A percentile compares a stretch with the other conserved stretches of the same genome.
Conservation (phyloP, 2,888 invertebrate genomes). For the Trachelus stipa region DNA sequence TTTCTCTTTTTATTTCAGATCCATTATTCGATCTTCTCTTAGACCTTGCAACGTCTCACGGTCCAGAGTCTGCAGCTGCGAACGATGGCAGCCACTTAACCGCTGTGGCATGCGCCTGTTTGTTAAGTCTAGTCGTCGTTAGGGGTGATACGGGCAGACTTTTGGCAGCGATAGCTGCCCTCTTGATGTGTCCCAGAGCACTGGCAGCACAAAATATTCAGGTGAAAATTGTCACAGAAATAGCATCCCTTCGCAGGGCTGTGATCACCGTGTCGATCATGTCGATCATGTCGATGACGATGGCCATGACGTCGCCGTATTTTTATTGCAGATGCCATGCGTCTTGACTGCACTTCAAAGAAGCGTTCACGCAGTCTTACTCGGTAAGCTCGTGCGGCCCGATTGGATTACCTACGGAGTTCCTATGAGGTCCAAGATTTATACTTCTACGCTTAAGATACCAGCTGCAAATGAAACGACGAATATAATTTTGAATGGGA, state of each 20-base stretch:
- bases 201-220: slow-evolving; percentile 85
- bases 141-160: slow-evolving; percentile 93
- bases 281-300: not conserved
- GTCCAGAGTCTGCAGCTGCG: slow-evolving; percentile 71
- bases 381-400: slow-evolving; percentile 86
- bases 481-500: slow-evolving; percentile 66
- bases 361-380: slow-evolving; percentile 88
- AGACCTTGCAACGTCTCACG: slow-evolving; percentile 82
- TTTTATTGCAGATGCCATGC: slow-evolving; percentile 77
- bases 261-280: too few relatives aligned
- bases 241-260: too few relatives aligned
- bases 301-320: not conserved
- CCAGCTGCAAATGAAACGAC: slow-evolving; percentile 65
- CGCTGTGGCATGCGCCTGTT: slow-evolving; percentile 90
- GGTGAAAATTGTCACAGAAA: slow-evolving; percentile 64
- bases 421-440: slow-evolving; percentile 79
- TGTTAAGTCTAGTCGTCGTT: slow-evolving; percentile 92
- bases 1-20: slow-evolving; percentile 69
- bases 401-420: slow-evolving; percentile 92
- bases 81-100: slow-evolving; percentile 80
- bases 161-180: slow-evolving; percentile 85
- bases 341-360: slow-evolving; percentile 88
- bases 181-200: slow-evolving; percentile 86
- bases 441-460: slow-evolving; percentile 73
- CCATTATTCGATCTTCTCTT: slow-evolving; percentile 86